Conservation (phyloP, 2,888 invertebrate genomes). For the Merodon equestris region DNA sequence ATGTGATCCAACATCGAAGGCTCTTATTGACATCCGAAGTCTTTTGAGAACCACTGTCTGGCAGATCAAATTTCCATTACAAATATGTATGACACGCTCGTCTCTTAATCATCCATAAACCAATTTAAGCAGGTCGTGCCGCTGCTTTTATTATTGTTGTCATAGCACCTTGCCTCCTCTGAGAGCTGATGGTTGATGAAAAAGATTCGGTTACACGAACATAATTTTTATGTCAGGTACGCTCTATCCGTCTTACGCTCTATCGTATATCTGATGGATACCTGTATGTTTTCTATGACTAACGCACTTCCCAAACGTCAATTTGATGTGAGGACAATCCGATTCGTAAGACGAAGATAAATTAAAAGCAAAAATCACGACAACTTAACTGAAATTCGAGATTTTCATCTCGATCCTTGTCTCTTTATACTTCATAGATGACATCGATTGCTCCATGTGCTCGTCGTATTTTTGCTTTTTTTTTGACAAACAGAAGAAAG, state of each 20-base stretch:
- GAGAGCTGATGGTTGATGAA: not conserved
- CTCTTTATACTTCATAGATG: conserved; percentile 26
- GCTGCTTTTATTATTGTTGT: conserved; percentile 35
- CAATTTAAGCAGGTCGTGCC: conserved; percentile 46
- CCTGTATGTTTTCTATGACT: conserved; percentile 4
- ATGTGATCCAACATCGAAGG: not conserved
- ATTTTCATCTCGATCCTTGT: conserved; percentile 36
- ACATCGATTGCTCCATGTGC: conserved; percentile 10
- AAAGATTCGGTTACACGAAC: conserved; percentile 48
- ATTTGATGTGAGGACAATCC: not conserved
- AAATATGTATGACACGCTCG: conserved; percentile 38
- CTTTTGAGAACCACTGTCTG: conserved; percentile 22
- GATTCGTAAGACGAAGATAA: conserved; percentile 6
- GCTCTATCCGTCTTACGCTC: conserved; percentile 11
- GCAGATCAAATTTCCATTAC: conserved; percentile 44
- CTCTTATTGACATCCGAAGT: not conserved
- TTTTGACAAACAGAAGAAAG: conserved; percentile 27
- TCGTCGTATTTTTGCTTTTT: not conserved
- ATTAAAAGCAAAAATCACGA: conserved; percentile 34
- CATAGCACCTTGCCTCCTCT: conserved; percentile 22
- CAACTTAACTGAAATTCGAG: conserved; percentile 55
- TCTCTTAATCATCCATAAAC: conserved; percentile 56
- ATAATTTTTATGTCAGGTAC: conserved; percentile 39
- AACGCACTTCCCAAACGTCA: conserved; percentile 17
- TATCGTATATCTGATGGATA: conserved; percentile 40